phyloP scores from a whole-genome alignment of 2,797 vertebrate species.

The Iguana delicatissima region DNA sequence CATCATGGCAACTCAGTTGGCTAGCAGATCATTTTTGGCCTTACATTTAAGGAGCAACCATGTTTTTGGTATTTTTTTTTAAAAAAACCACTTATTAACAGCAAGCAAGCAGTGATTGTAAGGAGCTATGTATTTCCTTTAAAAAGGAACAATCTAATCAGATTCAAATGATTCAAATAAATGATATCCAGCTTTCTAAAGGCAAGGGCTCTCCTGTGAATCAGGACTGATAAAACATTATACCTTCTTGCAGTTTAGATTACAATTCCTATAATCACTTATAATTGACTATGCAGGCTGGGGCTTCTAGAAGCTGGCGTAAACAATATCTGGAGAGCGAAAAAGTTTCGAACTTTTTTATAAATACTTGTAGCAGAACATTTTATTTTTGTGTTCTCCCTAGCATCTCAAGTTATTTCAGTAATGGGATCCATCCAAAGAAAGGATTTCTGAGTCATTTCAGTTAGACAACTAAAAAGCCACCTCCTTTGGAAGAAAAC shows the following conservation, averaged over 20 bases:
- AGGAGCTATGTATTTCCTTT: constrained; percentile 2
- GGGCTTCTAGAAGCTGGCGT: not conserved
- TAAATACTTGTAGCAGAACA: constrained; percentile 44
- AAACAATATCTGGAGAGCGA: too few relatives aligned
- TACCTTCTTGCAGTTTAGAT: not conserved
- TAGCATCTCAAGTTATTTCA: constrained; percentile 54
- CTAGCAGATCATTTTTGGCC: not conserved
- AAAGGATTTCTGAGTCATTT: constrained; percentile 60
- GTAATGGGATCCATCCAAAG: constrained; percentile 53
- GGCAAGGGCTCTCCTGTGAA: constrained; percentile 25
- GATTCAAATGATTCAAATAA: constrained; percentile 20
- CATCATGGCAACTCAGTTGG: not conserved
- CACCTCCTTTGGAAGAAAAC: constrained; percentile 63
- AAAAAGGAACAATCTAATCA: not conserved
- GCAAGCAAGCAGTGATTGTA: not conserved
- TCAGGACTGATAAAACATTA: not conserved
- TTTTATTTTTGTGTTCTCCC: constrained; percentile 15
- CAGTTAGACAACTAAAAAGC: constrained; percentile 47
- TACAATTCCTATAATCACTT: not conserved
- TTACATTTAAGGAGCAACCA: not conserved
- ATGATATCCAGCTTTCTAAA: not conserved
- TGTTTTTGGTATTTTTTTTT: not conserved
- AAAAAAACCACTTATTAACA: not conserved
- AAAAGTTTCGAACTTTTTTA: not conserved
- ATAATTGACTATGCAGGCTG: not conserved